Conservation (phyloP, 2,797 vertebrate genomes). For the Pipistrellus kuhlii region DNA sequence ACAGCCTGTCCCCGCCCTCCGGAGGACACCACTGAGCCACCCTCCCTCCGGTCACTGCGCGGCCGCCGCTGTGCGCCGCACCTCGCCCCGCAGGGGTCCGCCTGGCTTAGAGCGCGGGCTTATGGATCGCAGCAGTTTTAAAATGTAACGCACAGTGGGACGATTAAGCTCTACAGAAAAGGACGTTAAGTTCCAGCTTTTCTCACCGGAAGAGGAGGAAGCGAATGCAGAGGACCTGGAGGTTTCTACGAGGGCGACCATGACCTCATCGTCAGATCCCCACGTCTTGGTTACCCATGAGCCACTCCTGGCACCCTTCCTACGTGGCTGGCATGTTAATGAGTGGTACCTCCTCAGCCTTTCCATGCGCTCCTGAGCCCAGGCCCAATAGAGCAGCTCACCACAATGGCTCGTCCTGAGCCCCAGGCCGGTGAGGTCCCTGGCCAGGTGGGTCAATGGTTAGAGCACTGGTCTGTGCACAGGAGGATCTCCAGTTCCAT, state of each 20-base stretch:
- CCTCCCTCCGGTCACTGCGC: too few relatives aligned
- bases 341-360: background rate
- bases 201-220: background rate
- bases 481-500: too few relatives aligned
- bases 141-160: background rate
- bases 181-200: background rate
- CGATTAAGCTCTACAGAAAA: background rate
- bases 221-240: rapidly evolving
- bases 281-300: rapidly evolving
- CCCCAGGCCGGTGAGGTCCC: too few relatives aligned
- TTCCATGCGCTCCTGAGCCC: rapidly evolving
- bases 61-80: too few relatives aligned
- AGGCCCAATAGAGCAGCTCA: rapidly evolving
- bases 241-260: rapidly evolving
- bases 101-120: too few relatives aligned
- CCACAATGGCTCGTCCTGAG: too few relatives aligned
- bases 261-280: background rate
- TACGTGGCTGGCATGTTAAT: rapidly evolving
- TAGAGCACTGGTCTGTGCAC: too few relatives aligned
- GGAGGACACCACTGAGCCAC: too few relatives aligned
- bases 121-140: background rate
- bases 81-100: too few relatives aligned
- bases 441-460: too few relatives aligned
- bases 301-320: background rate
- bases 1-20: too few relatives aligned